Evolutionary conservation across 2,113 vertebrate species (phyloP).

Genomic region (Ploceus nigricollis): DNA sequence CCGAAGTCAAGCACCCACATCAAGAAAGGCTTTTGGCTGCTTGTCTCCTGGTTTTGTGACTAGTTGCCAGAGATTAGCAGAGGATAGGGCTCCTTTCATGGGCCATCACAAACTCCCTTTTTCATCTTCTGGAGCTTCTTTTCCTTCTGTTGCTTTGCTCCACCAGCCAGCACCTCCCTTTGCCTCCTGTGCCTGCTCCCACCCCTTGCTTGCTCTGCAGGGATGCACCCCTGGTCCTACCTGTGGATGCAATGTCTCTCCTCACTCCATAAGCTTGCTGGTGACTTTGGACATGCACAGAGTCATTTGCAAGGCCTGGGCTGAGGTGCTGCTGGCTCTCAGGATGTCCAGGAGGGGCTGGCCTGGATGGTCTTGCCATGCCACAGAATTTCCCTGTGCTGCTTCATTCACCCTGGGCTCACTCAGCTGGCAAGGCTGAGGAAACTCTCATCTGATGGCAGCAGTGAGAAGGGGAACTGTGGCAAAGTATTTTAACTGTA

Average conservation of each 20-base stretch:
- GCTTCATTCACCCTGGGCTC: neutral
- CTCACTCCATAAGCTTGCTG: accelerated
- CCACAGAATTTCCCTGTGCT: neutral
- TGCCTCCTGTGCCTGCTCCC: neutral
- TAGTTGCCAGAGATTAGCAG: neutral
- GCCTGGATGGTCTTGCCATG: accelerated
- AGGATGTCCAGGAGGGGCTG: neutral
- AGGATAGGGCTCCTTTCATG: accelerated
- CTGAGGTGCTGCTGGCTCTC: neutral
- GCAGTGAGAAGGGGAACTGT: accelerated
- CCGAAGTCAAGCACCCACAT: neutral
- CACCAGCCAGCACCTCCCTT: neutral
- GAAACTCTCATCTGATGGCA: accelerated
- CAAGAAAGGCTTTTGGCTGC: neutral
- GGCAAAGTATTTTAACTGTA: constrained; percentile 30
- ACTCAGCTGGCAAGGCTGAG: neutral
- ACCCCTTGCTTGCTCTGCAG: neutral
- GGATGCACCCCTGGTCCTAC: accelerated
- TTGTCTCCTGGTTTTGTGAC: neutral
- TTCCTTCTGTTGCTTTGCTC: neutral
- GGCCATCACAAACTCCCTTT: neutral
- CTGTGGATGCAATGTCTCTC: neutral
- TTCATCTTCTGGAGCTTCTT: neutral
- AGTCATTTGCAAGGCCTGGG: neutral
- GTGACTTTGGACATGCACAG: neutral